Evolutionary conservation across 2,888 invertebrate genomes (phyloP).

Genomic region (Patella ulyssiponensis): DNA sequence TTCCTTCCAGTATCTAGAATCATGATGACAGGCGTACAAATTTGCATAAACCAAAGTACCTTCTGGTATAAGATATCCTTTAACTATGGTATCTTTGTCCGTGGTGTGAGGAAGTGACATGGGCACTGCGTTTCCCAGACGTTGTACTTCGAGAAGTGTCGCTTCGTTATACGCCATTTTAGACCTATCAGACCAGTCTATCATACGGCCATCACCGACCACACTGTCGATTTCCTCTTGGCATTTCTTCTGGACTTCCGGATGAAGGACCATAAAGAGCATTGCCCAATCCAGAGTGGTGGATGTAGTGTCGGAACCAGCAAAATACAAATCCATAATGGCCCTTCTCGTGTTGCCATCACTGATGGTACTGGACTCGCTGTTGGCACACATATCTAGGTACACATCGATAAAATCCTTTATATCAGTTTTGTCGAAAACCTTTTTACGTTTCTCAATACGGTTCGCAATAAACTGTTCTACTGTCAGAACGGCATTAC

Average conservation of each 20-base stretch:
- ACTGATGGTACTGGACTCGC: background rate
- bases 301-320: background rate
- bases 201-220: background rate
- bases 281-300: background rate
- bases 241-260: background rate
- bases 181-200: background rate
- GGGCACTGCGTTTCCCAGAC: background rate
- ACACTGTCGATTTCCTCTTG: background rate
- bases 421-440: constrained; percentile 50
- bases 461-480: constrained; percentile 45
- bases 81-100: background rate
- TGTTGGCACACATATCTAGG: background rate
- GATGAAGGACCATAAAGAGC: background rate
- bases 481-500: constrained; percentile 46
- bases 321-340: background rate
- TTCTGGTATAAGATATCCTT: background rate
- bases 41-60: background rate
- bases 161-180: background rate
- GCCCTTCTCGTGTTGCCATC: background rate
- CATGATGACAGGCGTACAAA: background rate
- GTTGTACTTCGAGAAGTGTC: background rate
- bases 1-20: background rate
- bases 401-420: constrained; percentile 55
- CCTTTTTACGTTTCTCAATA: constrained; percentile 48
- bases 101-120: background rate